Evolutionary conservation across 2,113 vertebrate species (phyloP).

Genomic region (Sminthopsis crassicaudata): DNA sequence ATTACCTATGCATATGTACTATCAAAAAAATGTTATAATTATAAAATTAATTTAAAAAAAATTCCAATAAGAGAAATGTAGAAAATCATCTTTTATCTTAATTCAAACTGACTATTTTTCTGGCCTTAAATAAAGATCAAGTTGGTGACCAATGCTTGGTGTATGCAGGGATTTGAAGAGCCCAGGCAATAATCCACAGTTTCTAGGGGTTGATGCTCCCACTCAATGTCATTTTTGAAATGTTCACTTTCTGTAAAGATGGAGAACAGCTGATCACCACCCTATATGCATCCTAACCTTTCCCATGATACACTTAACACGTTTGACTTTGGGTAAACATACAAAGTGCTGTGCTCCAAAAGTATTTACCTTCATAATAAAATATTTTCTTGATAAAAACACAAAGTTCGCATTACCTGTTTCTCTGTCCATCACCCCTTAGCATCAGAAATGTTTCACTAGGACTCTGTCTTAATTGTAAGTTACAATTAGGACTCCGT

Average conservation of each 20-base stretch:
- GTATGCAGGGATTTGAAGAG: not conserved
- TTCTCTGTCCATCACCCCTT: conserved; percentile 25
- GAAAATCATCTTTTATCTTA: not conserved
- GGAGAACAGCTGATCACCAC: not conserved
- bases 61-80: not conserved
- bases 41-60: too few relatives aligned
- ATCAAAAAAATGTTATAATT: too few relatives aligned
- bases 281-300: not conserved
- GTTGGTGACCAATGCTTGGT: not conserved
- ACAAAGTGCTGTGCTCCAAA: not conserved
- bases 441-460: conserved; percentile 23
- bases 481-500: conserved; percentile 44
- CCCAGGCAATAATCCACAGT: not conserved
- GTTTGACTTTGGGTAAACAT: not conserved
- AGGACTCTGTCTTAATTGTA: conserved; percentile 62
- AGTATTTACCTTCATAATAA: not conserved
- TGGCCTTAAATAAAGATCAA: not conserved
- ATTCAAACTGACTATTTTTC: not conserved
- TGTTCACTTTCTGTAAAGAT: not conserved
- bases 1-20: too few relatives aligned
- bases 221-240: not conserved
- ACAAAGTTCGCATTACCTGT: not conserved
- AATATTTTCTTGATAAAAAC: conserved; percentile 7
- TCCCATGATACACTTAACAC: not conserved
- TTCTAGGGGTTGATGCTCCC: not conserved